Percentiles rank a stretch among this genome's conserved stretches.
Evolutionary conservation across 2,797 vertebrate genomes (phyloP).

Genomic region (Eurystomus glaucurus): DNA sequence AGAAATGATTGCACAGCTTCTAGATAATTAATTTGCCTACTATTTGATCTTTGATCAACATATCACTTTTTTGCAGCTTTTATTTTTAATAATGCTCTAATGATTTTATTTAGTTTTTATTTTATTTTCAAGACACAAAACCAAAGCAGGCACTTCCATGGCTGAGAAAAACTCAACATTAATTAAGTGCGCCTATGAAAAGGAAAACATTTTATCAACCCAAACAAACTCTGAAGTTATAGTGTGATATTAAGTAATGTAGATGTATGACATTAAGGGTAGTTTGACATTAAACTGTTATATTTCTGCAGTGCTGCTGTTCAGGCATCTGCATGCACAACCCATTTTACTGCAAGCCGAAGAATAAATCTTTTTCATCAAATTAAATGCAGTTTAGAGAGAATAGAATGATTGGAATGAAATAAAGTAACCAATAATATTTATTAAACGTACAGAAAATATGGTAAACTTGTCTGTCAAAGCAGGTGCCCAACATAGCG

Average conservation of each 20-base stretch:
- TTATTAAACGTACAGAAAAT: neutral
- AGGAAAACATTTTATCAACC: neutral
- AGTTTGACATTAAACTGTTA: neutral
- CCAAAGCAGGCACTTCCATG: neutral
- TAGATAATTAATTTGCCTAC: conserved; percentile 62
- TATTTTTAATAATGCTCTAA: conserved; percentile 50
- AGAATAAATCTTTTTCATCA: neutral
- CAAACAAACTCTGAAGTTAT: neutral
- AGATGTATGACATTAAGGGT: neutral
- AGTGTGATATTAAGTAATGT: neutral
- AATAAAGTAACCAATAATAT: neutral
- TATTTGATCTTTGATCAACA: conserved; percentile 75
- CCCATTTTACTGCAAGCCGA: neutral
- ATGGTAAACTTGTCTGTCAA: neutral
- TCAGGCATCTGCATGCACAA: neutral
- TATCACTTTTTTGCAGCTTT: conserved; percentile 43
- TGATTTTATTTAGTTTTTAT: conserved; percentile 46
- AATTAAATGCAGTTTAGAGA: neutral
- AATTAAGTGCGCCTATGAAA: neutral
- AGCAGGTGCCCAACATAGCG: rapidly evolving
- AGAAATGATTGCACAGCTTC: conserved; percentile 39
- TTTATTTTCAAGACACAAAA: conserved; percentile 62
- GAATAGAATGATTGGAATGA: neutral
- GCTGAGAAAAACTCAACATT: neutral
- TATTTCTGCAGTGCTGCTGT: neutral